Evolutionary conservation across 2,888 invertebrate genomes (phyloP), one percentile per base, ranked within the genome.

Genomic region (Chrysodeixis includens): DNA sequence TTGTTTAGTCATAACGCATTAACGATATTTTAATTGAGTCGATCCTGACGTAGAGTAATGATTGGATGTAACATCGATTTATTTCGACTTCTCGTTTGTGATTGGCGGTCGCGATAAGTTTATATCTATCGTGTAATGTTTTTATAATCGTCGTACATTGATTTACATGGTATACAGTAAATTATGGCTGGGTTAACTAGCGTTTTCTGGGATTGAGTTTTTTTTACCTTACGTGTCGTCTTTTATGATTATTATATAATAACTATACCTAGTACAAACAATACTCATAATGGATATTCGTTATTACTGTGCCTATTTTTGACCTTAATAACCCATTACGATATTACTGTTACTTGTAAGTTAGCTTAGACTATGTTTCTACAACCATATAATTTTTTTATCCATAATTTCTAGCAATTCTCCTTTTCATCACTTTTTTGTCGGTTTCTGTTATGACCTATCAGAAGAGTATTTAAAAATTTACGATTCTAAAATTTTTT

Each of bases 11-110:
- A 79, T 80, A 70, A 74, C 78, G 76, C 90, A 92, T 94, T 95
- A 94, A 95, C 94, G 95, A 95, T 94, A 94, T 95, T 95, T 95
- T 95, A 95, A 95, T 95, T 94, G 94, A 94, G 94, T 94, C 90
- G 92, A 93, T 92, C 92, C 92, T 92, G 95, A 95, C 95, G 90
- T 93, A 82, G 94, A 95, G 91, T 95, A 95, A 95, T 95, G 94
- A 94, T 95, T 95, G 94, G 94, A 94, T 91, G 94, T 92, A 91
- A 93, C 93, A 92, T 93, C 94, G 94, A 95, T 95, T 95, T 94
- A 94, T 95, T 94, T 93, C 84, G 91, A 94, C 91, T 94, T 94
- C 94, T 93, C 92, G 91, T 92, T 92, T 92, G 88, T 94, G 94
- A 95, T 95, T 95, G 95, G 95, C 90, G 94, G 93, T 91, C 84